Base-by-base conservation (phyloP, 2,888 invertebrate species). In the Eupithecia centaureata region DNA sequence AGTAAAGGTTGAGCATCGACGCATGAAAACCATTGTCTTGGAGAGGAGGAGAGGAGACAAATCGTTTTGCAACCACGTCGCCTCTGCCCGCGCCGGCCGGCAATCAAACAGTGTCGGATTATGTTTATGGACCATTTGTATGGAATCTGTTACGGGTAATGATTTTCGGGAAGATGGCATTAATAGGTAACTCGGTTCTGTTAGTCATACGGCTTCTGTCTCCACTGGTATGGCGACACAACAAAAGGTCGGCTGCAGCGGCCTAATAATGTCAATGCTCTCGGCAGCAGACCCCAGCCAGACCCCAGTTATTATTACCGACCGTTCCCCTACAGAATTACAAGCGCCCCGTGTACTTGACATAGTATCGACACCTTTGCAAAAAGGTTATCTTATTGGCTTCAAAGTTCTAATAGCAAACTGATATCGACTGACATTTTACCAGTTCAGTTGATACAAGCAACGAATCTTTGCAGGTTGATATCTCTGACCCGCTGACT, bases 121-220 rank as follows among this genome's bases (percentile, higher is more conserved):
- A 90, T 83, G 80, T 89, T 89, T 89, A 91, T 88, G 82, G 86
- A 82, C 87, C 88, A 89, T 90, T 91, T 90, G 85, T 89, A 89
- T 87, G 86, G 86, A 87, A 87, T 90, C 88, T 85, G 86, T 84
- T 86, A 87, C 86, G 88, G 52, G 22, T 57, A 87, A 89, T 88
- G 88, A 88, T 88, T 89, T 82, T 87, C 82, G 84, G 81, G 81
- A 84, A 79, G 79, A 80, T 35, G 79, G 80, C 81, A n/a, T 85
- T 84, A 81, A 76, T n/a, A n/a, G n/a, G 84, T 81, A 85, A 84
- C 81, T 82, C 83, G 84, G 84, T 87, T 85, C 71, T 77, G 73
- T 81, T 81, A 81, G 74, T 80, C 54, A 81, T 84, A 69, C 74
- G 74, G 67, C 65, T 72, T 73, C 73, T 72, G 72, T 73, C 72